Conservation (phyloP, 2,113 vertebrate species). For the Etheostoma cragini region DNA sequence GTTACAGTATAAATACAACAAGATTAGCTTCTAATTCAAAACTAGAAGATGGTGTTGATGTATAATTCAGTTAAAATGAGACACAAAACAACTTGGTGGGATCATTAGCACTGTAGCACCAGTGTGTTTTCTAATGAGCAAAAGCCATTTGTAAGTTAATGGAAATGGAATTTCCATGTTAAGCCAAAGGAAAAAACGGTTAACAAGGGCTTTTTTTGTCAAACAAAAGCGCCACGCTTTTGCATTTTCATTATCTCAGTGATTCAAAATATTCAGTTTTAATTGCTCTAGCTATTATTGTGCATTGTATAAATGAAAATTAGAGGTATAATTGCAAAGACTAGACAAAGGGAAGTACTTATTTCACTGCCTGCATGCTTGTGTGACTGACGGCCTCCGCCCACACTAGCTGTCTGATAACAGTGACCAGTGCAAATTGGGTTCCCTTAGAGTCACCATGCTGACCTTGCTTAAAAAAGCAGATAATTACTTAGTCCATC, state of each 20-base stretch:
- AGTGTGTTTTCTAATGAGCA: conserved; percentile 62
- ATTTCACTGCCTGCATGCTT: conserved; percentile 2
- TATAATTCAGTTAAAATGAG: conserved; percentile 35
- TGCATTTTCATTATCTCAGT: conserved; percentile 63
- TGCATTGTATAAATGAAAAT: conserved; percentile 66
- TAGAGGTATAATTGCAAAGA: conserved; percentile 77
- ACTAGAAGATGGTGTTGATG: conserved; percentile 15
- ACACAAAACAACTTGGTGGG: conserved; percentile 30
- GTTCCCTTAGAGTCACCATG: conserved; percentile 53
- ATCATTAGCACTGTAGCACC: conserved; percentile 45
- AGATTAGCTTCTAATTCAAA: conserved; percentile 20
- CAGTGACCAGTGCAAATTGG: conserved; percentile 59
- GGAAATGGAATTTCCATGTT: conserved; percentile 66
- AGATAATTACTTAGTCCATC: conserved; percentile 75
- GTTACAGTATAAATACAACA: background rate
- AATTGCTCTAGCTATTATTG: conserved; percentile 73
- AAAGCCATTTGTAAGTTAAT: conserved; percentile 76
- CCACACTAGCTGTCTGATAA: conserved; percentile 13
- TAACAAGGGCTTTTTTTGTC: conserved; percentile 15
- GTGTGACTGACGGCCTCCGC: background rate
- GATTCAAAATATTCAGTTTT: conserved; percentile 60
- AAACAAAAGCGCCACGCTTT: conserved; percentile 40
- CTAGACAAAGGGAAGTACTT: conserved; percentile 58
- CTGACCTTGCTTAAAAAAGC: conserved; percentile 67
- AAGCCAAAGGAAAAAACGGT: conserved; percentile 48